Evolutionary conservation across 2,888 invertebrate genomes (phyloP).

Genomic region (Danaus chrysippus): DNA sequence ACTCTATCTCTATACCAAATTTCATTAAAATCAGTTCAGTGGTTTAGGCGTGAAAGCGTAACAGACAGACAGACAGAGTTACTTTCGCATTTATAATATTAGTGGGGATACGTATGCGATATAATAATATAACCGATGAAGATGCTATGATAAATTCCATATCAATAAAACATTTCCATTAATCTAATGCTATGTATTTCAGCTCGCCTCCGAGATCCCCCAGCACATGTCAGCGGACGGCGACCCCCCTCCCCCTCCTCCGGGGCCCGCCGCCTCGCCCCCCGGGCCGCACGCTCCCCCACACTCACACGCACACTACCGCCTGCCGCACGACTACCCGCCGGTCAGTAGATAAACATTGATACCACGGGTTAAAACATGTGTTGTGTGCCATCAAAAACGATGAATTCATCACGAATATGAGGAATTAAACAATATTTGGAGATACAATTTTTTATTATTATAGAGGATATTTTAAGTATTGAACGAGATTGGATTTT

Average conservation of each 20-base stretch:
- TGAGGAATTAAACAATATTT: no score
- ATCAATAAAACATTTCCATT: slow-evolving; percentile 3
- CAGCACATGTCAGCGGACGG: slow-evolving; percentile 56
- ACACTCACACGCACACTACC: slow-evolving; percentile 44
- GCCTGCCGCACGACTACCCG: slow-evolving; percentile 51
- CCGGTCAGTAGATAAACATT: slow-evolving; percentile 37
- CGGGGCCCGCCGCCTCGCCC: slow-evolving; percentile 57
- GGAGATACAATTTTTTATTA: no score
- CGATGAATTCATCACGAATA: no score
- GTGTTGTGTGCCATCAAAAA: no score
- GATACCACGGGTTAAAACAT: neutral
- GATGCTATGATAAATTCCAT: neutral
- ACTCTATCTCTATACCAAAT: no score
- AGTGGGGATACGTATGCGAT: no score
- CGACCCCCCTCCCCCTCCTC: slow-evolving; percentile 45
- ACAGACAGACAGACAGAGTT: no score
- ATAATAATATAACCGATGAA: neutral
- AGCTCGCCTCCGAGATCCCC: slow-evolving; percentile 58
- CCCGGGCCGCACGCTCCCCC: slow-evolving; percentile 51
- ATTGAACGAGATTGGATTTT: no score
- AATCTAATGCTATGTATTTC: slow-evolving; percentile 7
- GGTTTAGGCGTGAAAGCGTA: no score
- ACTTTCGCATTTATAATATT: no score
- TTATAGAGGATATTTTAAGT: no score
- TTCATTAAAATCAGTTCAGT: no score